Percentiles rank a stretch among this genome's conserved stretches.
phyloP scores from a whole-genome alignment of 2,797 vertebrate genomes.

The Chiropotes sagulatus region DNA sequence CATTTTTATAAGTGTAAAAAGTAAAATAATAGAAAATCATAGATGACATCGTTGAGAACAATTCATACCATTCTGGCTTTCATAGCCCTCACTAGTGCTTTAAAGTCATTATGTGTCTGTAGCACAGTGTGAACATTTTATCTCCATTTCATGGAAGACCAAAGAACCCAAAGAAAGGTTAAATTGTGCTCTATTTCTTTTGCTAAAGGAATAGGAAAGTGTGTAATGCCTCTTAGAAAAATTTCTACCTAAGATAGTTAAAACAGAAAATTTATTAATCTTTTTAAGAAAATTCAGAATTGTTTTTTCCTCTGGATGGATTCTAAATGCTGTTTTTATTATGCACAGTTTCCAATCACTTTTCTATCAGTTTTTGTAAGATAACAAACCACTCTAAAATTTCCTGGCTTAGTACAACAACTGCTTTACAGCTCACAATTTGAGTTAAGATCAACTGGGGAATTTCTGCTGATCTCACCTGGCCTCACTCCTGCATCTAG shows the following conservation, averaged over 20 bases:
- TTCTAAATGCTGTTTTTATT: neutral
- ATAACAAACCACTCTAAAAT: neutral
- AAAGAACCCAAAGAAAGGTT: neutral
- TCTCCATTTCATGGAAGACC: neutral
- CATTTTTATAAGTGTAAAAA: neutral
- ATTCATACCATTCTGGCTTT: neutral
- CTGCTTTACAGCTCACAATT: neutral
- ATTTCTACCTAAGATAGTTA: neutral
- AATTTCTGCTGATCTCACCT: neutral
- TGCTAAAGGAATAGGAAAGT: neutral
- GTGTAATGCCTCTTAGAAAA: conserved; percentile 9
- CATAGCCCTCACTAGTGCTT: neutral
- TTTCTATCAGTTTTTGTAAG: neutral
- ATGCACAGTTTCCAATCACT: neutral
- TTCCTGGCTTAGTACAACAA: neutral
- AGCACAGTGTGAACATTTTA: neutral
- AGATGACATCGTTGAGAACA: neutral
- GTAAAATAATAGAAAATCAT: neutral
- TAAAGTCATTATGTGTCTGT: neutral
- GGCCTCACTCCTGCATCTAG: neutral
- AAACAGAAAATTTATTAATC: neutral
- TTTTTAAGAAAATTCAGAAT: neutral
- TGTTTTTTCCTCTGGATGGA: neutral
- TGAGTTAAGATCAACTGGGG: neutral
- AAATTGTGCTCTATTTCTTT: neutral